These are phyloP conservation scores for Eurytoma adleriae DNA, from an alignment of 2,888 invertebrate species.

Conservation along the genomic window DNA sequence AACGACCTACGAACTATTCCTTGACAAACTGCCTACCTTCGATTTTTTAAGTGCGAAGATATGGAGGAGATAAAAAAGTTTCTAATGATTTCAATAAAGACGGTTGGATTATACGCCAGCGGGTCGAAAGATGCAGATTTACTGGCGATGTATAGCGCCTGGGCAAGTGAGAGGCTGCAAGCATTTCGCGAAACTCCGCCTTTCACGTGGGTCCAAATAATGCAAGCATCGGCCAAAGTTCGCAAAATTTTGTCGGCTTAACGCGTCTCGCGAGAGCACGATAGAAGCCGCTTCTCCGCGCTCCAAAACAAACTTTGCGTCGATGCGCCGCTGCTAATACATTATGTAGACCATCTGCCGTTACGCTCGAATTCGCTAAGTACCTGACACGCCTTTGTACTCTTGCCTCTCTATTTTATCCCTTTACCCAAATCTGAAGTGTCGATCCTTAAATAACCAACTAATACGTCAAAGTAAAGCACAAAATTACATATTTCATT, in stretches of 20 bases:
- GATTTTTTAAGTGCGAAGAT: no score
- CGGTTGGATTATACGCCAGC: no score
- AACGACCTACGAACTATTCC: no score
- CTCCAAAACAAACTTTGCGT: constrained; percentile 29
- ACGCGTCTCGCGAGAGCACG: not conserved
- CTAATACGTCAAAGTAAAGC: no score
- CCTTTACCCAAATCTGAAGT: constrained; percentile 21
- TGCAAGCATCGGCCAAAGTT: constrained; percentile 34
- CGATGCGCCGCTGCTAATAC: constrained; percentile 29
- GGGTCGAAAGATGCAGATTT: no score
- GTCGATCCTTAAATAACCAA: not conserved
- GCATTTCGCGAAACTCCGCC: constrained; percentile 13
- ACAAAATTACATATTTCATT: no score
- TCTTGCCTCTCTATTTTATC: not conserved
- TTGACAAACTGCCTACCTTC: no score
- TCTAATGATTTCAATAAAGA: no score
- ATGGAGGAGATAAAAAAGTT: no score
- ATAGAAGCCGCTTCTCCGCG: not conserved
- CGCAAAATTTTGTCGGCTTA: not conserved
- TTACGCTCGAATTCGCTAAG: constrained; percentile 48
- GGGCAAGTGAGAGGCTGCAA: not conserved
- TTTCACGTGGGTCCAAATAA: constrained; percentile 8
- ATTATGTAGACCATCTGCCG: constrained; percentile 49
- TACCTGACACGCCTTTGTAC: constrained; percentile 8
- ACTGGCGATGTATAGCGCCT: not conserved